Base-by-base conservation (phyloP, 1,140 invertebrate species). In the Nebria ingens region DNA sequence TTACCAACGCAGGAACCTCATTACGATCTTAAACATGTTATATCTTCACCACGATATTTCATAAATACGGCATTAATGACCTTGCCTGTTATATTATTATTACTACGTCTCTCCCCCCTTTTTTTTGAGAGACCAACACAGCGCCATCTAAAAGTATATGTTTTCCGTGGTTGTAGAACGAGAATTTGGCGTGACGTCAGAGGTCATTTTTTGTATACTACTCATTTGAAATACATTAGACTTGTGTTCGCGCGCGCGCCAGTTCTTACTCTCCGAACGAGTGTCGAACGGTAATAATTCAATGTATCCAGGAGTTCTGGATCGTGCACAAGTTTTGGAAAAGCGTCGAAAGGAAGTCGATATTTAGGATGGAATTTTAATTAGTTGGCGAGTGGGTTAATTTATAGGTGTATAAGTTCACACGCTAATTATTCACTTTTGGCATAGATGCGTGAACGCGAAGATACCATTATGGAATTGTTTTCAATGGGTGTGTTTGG, bases 11-110 rank as follows among this genome's bases (percentile, higher is more conserved):
- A 40, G 55, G 50, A 20, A 56, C 22, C 50, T 38, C 20, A 51
- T 40, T 51, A 56, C 29, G 55, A 56, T 50, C 55, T 56, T 56
- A 56, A 56, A 45, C 55, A 56, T 51, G 51, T 56, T 56, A 52
- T 21, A 40, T 56, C 51, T 50, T 54, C n/a, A 45, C 25, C 3
- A 21, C 19, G 12, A 55, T 58, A 58, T 52, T 58, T 58, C 50
- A 58, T 58, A 58, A 58, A 58, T 56, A 58, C 49, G 29, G 21
- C 54, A 56, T 58, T 58, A 58, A 58, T 50, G 54, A 55, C 57
- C 57, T 58, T 58, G 57, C 49, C 52, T 49, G 57, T 58, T 58
- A 58, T 52, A 52, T 22, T 56, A 25, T 50, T n/a, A n/a, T n/a
- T 55, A 40, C 25, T 29, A 13, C 4, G 4, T 13, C 25, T 13